Evolutionary conservation across 2,888 invertebrate genomes (phyloP).

Genomic region (Gisinianus flammeolus): DNA sequence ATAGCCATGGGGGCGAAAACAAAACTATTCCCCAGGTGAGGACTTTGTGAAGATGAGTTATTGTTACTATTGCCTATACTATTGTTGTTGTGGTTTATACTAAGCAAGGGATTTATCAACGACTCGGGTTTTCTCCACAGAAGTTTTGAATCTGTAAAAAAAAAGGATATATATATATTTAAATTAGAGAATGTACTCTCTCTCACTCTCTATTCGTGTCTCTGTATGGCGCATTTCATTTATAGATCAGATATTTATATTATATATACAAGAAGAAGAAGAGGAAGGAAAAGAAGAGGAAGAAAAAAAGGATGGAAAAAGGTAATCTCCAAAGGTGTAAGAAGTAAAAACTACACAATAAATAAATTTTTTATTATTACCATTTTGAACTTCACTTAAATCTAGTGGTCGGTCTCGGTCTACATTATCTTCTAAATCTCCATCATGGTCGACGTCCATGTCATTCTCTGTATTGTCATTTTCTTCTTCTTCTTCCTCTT

Average conservation of each 20-base stretch:
- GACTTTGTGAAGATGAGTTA: constrained; percentile 6
- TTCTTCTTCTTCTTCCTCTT: constrained; percentile 44
- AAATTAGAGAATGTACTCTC: background rate
- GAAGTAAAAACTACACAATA: background rate
- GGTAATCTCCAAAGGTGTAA: constrained; percentile 6
- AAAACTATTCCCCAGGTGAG: constrained; percentile 40
- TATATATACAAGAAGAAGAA: background rate
- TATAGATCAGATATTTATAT: background rate
- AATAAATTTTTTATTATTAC: constrained; percentile 50
- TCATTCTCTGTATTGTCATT: constrained; percentile 49
- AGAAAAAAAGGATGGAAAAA: constrained; percentile 14
- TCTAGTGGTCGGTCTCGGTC: constrained; percentile 54
- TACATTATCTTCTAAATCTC: constrained; percentile 44
- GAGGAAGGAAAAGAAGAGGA: background rate
- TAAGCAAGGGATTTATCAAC: constrained; percentile 38
- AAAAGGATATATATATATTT: constrained; percentile 5
- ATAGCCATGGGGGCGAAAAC: constrained; percentile 39
- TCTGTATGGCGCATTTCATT: background rate
- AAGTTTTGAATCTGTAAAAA: constrained; percentile 40
- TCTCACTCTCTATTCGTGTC: no score
- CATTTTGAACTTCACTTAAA: constrained; percentile 58
- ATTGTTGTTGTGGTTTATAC: constrained; percentile 44
- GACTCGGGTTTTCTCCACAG: constrained; percentile 45
- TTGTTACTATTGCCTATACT: constrained; percentile 33
- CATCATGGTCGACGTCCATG: constrained; percentile 57